A percentile compares a stretch with the other conserved stretches of the same genome.
phyloP scores from a whole-genome alignment of 2,113 vertebrate genomes.

The Colistium nudipinnis region DNA sequence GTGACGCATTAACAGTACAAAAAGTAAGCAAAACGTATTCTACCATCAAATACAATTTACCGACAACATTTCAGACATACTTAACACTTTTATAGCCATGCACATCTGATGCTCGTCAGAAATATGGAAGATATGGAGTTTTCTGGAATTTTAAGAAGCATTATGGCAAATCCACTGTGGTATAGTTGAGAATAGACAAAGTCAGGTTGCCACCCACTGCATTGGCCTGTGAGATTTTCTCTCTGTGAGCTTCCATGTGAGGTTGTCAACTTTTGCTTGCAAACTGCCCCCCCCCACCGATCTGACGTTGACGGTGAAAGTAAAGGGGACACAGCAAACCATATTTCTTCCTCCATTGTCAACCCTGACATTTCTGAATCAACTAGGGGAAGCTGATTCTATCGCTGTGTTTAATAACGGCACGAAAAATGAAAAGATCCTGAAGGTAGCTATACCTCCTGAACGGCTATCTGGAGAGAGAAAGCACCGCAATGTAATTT shows the following conservation, averaged over 20 bases:
- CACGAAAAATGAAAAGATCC: slow-evolving; percentile 79
- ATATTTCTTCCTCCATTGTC: slow-evolving; percentile 59
- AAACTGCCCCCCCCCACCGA: not conserved
- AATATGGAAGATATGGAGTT: not conserved
- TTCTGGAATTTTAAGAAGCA: not conserved
- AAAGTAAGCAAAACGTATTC: too few relatives aligned
- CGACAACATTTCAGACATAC: too few relatives aligned
- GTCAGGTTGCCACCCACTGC: too few relatives aligned
- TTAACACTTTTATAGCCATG: too few relatives aligned
- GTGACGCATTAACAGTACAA: too few relatives aligned
- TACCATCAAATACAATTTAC: too few relatives aligned
- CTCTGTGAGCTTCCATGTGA: not conserved
- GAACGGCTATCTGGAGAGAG: slow-evolving; percentile 76
- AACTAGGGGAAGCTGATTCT: slow-evolving; percentile 55
- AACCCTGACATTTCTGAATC: slow-evolving; percentile 62
- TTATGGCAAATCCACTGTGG: not conserved
- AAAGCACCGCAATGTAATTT: slow-evolving; percentile 79
- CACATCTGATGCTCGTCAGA: too few relatives aligned
- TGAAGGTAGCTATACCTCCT: slow-evolving; percentile 72
- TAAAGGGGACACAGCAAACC: slow-evolving; percentile 31
- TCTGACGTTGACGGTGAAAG: slow-evolving; percentile 39
- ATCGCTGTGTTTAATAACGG: slow-evolving; percentile 79
- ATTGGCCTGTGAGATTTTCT: not conserved
- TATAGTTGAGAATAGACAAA: too few relatives aligned
- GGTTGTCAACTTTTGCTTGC: not conserved